These are phyloP conservation scores for Mesorhabditis spiculigera DNA, from an alignment of 2,888 invertebrate species.

Conservation along the genomic window DNA sequence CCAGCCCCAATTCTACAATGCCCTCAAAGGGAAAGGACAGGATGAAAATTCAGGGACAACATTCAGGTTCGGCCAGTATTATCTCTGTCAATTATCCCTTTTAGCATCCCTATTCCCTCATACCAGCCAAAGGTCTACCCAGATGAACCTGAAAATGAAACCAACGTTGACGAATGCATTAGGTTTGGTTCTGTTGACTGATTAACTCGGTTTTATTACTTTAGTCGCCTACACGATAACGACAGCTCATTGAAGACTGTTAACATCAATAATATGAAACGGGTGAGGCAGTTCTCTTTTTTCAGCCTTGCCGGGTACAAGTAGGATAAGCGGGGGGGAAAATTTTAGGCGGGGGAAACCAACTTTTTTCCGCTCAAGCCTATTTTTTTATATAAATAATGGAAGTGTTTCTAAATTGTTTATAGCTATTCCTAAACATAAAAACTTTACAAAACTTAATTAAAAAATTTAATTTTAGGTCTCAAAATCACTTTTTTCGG, in stretches of 20 bases:
- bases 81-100: conserved; percentile 5
- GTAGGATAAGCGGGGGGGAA: no score
- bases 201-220: conserved; percentile 14
- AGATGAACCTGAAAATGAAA: conserved; percentile 91
- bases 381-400: no score
- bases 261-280: conserved; percentile 99
- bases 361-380: no score
- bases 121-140: conserved; percentile 85
- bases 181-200: conserved; percentile 59
- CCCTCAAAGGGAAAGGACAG: conserved; percentile 63
- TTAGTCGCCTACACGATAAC: conserved; percentile 69
- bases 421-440: no score
- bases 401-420: no score
- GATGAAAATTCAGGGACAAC: conserved; percentile 55
- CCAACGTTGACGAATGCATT: conserved; percentile 88
- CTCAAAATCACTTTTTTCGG: no score
- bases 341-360: no score
- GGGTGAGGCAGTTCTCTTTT: conserved; percentile 67
- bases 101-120: conserved; percentile 78
- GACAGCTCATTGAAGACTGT: conserved; percentile 83
- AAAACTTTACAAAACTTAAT: no score
- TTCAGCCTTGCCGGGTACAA: neutral
- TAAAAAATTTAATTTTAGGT: no score
- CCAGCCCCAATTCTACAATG: conserved; percentile 98
- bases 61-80: conserved; percentile 26